Evolutionary conservation across 2,113 vertebrate species (phyloP), one percentile per base, ranked within the genome.

Genomic region (Elanoides forficatus): DNA sequence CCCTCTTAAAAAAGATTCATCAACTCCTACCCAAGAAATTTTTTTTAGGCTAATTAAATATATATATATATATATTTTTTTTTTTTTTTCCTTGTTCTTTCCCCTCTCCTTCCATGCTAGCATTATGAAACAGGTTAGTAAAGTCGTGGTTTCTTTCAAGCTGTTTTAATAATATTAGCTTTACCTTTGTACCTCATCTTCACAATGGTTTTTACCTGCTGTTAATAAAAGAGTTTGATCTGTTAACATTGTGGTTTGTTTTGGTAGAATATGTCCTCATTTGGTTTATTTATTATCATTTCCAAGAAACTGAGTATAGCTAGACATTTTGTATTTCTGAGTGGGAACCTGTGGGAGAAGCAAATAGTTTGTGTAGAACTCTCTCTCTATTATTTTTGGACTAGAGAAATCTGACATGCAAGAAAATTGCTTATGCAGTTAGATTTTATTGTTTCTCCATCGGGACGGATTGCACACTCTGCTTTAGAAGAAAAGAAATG

Each of bases 301-400:
- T 95, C 78, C 58, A 76, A 73, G 70, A 76, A 93, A 73, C 16
- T 19, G 22, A n/a, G 8, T 42, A 3, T 6, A 58, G 62, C 27
- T 42, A 58, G 29, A 43, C 2, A 16, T 25, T 72, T 71, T 68
- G 13, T 65, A 15, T 72, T 93, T 91, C 40, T 82, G 68, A 62
- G 50, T 27, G 67, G 53, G 66, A 56, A 80, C 53, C 38, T 58
- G 16, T n/a, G 72, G 84, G 47, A 82, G 67, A 88, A 73, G 34
- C 17, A 68, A 76, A 70, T 15, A 55, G 58, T 76, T 95, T 91
- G 29, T 50, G 40, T 75, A 63, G 55, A 81, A 53, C 30, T 42
- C 6, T 34, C 18, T 75, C 60, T 25, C 32, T 94, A 58, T 96
- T 97, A 58, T 73, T 94, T 96, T 97, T 94, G 82, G 94, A 63